Evolutionary conservation across 2,113 vertebrate genomes (phyloP).

Genomic region (Columba janthina): DNA sequence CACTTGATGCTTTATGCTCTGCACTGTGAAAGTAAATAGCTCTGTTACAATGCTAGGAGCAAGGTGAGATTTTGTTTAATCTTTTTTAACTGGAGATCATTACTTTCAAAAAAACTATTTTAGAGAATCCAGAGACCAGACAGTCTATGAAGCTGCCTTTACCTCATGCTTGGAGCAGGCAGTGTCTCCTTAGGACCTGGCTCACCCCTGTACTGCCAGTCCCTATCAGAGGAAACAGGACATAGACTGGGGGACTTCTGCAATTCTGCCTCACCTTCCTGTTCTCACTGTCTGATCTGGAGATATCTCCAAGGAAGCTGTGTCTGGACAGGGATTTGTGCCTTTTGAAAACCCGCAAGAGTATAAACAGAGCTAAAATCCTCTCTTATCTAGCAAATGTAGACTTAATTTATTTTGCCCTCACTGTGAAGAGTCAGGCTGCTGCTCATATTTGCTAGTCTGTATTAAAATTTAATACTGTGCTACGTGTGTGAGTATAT

Average conservation of each 20-base stretch:
- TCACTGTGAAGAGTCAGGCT: not conserved
- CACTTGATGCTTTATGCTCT: not conserved
- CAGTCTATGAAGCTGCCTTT: not conserved
- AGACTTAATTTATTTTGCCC: not conserved
- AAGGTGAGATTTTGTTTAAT: not conserved
- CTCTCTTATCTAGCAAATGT: not conserved
- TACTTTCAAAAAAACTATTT: not conserved
- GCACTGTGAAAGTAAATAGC: not conserved
- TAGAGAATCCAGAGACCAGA: not conserved
- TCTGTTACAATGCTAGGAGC: not conserved
- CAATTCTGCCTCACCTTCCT: not conserved
- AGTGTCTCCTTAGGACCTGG: not conserved
- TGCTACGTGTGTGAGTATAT: not conserved
- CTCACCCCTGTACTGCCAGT: not conserved
- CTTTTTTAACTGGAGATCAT: not conserved
- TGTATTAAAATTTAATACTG: not conserved
- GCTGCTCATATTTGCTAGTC: not conserved
- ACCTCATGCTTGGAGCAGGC: not conserved
- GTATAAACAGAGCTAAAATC: not conserved
- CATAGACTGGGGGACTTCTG: not conserved
- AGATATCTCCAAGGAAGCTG: not conserved
- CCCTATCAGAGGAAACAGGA: not conserved
- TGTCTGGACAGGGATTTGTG: not conserved
- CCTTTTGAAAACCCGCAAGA: not conserved
- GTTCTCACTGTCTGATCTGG: not conserved